These are phyloP conservation scores for Falco concolor DNA, from an alignment of 2,797 vertebrate species.

Conservation along the genomic window DNA sequence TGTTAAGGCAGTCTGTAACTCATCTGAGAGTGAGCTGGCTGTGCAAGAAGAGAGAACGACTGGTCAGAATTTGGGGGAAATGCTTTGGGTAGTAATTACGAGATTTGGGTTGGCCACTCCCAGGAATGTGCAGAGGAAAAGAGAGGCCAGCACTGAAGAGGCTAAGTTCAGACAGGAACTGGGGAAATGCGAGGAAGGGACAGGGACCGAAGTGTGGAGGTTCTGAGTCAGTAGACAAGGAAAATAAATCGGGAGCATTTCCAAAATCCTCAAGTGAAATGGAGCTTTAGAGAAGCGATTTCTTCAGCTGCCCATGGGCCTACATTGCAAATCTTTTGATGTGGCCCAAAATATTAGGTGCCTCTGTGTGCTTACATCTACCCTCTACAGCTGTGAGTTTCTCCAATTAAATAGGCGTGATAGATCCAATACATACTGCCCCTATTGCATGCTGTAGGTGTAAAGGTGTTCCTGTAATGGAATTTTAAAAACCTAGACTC, in stretches of 20 bases:
- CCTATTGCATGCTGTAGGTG: not conserved
- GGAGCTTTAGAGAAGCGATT: not conserved
- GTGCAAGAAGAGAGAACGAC: not conserved
- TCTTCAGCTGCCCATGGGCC: not conserved
- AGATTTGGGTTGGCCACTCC: not conserved
- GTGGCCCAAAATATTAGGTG: not conserved
- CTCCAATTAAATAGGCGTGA: not conserved
- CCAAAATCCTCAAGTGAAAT: not conserved
- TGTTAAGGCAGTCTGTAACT: not conserved
- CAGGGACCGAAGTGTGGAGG: not conserved
- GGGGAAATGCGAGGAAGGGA: not conserved
- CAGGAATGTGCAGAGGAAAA: not conserved
- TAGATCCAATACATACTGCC: not conserved
- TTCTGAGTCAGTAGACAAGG: not conserved
- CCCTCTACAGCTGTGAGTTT: not conserved
- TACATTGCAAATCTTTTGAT: not conserved
- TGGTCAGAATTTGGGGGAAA: not conserved
- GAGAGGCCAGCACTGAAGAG: not conserved
- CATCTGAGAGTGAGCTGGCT: not conserved
- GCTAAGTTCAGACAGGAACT: not conserved
- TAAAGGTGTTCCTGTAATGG: not conserved
- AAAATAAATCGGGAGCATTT: not conserved
- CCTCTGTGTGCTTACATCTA: not conserved
- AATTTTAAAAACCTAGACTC: not conserved
- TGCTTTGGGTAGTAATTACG: not conserved